Evolutionary conservation across 2,113 vertebrate species (phyloP).

Genomic region (Calypte anna): DNA sequence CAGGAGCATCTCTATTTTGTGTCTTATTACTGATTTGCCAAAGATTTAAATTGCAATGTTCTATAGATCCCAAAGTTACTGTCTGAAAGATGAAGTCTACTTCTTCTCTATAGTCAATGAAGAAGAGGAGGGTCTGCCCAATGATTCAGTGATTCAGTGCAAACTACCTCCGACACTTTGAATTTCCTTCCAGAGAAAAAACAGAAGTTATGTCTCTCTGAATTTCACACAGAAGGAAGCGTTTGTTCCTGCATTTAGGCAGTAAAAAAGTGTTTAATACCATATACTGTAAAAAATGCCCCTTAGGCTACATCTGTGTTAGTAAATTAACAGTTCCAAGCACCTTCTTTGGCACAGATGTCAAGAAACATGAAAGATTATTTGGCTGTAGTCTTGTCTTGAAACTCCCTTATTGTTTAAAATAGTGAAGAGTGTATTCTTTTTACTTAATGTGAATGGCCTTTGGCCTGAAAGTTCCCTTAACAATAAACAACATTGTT

Average conservation of each 20-base stretch:
- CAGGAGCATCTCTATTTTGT: not conserved
- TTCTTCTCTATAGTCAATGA: not conserved
- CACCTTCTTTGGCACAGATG: not conserved
- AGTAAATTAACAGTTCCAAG: not conserved
- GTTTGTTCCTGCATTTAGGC: not conserved
- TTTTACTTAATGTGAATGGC: not conserved
- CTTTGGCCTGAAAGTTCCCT: not conserved
- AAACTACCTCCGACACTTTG: not conserved
- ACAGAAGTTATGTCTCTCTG: not conserved
- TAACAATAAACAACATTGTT: not conserved
- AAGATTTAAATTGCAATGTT: not conserved
- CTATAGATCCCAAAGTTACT: not conserved
- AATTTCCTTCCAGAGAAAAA: not conserved
- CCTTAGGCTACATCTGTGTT: not conserved
- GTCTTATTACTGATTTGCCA: not conserved
- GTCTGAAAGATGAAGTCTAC: not conserved
- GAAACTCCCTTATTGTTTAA: not conserved
- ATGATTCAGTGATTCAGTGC: not conserved
- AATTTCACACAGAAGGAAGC: not conserved
- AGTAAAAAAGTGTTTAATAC: not conserved
- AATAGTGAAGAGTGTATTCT: not conserved
- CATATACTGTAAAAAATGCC: not conserved
- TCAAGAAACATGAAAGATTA: not conserved
- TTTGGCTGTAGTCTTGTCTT: not conserved
- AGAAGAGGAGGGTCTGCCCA: not conserved